Evolutionary conservation across 2,113 vertebrate genomes (phyloP), one percentile per base, ranked within the genome.

Genomic region (Odocoileus virginianus): DNA sequence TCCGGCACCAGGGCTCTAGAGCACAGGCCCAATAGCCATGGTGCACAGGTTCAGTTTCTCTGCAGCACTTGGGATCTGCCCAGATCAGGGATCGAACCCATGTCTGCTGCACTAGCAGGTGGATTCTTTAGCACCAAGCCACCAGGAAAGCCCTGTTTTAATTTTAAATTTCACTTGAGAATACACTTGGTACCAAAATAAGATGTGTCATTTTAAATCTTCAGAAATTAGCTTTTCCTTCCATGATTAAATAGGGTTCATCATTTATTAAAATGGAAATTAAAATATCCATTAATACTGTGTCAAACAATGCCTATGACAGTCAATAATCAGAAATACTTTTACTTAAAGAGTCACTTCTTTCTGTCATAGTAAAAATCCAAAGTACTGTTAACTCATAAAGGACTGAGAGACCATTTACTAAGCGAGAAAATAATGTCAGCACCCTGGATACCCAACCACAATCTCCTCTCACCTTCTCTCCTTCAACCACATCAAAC

Each of bases 401-500:
- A 82, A 58, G 40, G 45, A 61, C 91, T 52, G 4, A 36, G 13
- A 81, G 6, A 33, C 12, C 33, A 60, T 30, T 67, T 21, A 28
- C 14, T 47, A 33, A 14, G 5, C 5, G 28, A 84, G 36, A 61
- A 47, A 57, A n/a, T 17, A 12, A 33, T 25, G 58, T 3, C 17
- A n/a, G 61, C 33, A 30, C 23, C 54, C 12, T 14, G 9, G 58
- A n/a, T 16, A 45, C 64, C 36, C 28, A 21, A 3, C 3, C 58
- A 27, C 93, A 10, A 10, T 15, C 13, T 43, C 45, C 7, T 95
- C 98, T 97, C 81, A 99, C 99, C 99, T 99, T 99, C 86, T 99
- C 98, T 92, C 99, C 99, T 97, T 99, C 99, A 0, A 99, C 99
- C 87, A 99, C 99, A 40, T 99, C 99, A 97, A 99, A 99, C 98